A percentile compares a stretch with the other conserved stretches of the same genome.
Evolutionary conservation across 2,113 vertebrate genomes (phyloP).

Genomic region (Atlantisia rogersi): DNA sequence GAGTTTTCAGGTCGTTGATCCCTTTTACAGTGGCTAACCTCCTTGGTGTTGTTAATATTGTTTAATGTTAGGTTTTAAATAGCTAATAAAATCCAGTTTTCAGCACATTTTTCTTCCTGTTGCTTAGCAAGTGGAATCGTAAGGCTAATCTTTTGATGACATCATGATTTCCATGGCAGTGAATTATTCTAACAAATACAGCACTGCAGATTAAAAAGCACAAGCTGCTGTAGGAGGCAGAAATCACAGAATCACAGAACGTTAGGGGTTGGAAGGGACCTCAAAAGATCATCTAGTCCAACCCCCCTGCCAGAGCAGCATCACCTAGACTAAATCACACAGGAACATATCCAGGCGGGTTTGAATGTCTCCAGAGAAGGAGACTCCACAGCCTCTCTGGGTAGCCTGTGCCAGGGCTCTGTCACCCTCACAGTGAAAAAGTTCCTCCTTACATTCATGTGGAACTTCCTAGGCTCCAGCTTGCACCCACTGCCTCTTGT

Average conservation of each 20-base stretch:
- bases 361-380: no score
- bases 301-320: no score
- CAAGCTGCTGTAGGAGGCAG: not conserved
- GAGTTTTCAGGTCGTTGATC: not conserved
- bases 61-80: not conserved
- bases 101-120: not conserved
- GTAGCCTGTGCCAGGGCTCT: no score
- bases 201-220: not conserved
- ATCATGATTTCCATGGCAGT: constrained; percentile 1
- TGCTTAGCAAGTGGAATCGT: not conserved
- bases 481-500: no score
- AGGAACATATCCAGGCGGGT: no score
- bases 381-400: no score
- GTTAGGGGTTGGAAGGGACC: no score
- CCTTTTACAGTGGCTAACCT: not conserved
- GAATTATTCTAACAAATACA: not conserved
- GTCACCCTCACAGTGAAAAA: no score
- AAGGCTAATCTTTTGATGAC: not conserved
- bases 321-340: no score
- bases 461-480: no score
- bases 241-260: not conserved
- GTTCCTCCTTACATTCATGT: no score
- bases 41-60: not conserved
- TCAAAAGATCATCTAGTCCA: no score
- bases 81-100: not conserved